phyloP scores from a whole-genome alignment of 2,888 invertebrate genomes.

The Agonum fuliginosum region DNA sequence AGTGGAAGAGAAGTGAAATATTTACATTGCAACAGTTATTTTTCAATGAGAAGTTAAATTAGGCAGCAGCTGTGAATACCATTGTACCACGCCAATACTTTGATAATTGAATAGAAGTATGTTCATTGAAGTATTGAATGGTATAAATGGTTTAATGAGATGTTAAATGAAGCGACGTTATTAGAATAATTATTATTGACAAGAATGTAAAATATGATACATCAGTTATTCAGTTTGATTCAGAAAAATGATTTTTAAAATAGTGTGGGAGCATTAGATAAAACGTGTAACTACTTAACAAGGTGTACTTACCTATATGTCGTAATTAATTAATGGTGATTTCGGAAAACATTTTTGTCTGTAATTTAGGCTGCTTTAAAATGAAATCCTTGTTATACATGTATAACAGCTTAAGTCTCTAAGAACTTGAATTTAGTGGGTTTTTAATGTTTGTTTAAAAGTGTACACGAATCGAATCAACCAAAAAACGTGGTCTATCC shows the following conservation, averaged over 20 bases:
- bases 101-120: conserved; percentile 21
- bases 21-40: conserved; percentile 18
- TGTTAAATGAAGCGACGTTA: conserved; percentile 17
- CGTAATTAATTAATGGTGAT: too few relatives aligned
- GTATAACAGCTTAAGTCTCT: too few relatives aligned
- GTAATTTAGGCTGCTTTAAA: too few relatives aligned
- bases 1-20: background rate
- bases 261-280: background rate
- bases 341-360: too few relatives aligned
- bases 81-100: conserved; percentile 26
- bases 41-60: conserved; percentile 35
- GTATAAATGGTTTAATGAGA: conserved; percentile 18
- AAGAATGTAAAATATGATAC: background rate
- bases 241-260: background rate
- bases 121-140: conserved; percentile 15
- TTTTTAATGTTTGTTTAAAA: too few relatives aligned
- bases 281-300: too few relatives aligned
- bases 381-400: too few relatives aligned
- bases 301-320: too few relatives aligned
- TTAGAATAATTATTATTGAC: conserved; percentile 13
- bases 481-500: too few relatives aligned
- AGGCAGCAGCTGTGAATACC: conserved; percentile 35
- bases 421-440: too few relatives aligned
- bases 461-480: too few relatives aligned
- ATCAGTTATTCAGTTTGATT: background rate